Percentiles rank a stretch among this genome's conserved stretches.
Conservation (phyloP, 2,113 vertebrate genomes). For the Chlamydotis undulata region DNA sequence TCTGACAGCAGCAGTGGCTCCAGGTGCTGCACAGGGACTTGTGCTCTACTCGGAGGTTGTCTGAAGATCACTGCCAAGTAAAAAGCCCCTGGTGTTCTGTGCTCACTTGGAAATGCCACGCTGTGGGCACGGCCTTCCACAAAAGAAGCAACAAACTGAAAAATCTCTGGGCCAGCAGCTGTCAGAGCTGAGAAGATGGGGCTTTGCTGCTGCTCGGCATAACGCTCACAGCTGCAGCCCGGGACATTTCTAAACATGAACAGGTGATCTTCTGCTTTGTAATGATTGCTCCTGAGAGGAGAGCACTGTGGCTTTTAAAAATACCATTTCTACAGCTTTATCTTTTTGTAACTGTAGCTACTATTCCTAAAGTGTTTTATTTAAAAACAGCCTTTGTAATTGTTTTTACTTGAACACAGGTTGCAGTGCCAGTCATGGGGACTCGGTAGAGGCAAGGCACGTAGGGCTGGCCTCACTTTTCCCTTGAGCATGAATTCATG, state of each 20-base stretch:
- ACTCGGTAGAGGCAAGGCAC: background rate
- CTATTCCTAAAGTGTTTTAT: background rate
- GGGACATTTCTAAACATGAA: background rate
- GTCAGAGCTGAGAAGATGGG: background rate
- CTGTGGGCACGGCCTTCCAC: background rate
- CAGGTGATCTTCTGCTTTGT: background rate
- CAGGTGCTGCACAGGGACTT: rapidly evolving
- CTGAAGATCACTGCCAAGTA: background rate
- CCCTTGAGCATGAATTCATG: background rate
- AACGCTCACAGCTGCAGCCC: background rate
- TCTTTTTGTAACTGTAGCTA: background rate
- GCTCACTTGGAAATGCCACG: background rate
- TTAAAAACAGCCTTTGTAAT: background rate
- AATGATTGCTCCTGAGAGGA: background rate
- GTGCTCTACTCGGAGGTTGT: background rate
- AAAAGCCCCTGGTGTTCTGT: background rate
- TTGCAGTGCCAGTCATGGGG: background rate
- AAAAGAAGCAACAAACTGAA: background rate
- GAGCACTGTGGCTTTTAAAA: background rate
- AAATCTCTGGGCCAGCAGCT: background rate
- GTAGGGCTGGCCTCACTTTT: background rate
- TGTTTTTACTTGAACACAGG: background rate
- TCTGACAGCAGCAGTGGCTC: background rate
- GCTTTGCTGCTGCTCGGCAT: background rate
- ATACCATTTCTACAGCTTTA: background rate